Percentiles rank a stretch among this genome's conserved stretches.
Conservation (phyloP, 1,140 invertebrate genomes). For the Danaus melanippus region DNA sequence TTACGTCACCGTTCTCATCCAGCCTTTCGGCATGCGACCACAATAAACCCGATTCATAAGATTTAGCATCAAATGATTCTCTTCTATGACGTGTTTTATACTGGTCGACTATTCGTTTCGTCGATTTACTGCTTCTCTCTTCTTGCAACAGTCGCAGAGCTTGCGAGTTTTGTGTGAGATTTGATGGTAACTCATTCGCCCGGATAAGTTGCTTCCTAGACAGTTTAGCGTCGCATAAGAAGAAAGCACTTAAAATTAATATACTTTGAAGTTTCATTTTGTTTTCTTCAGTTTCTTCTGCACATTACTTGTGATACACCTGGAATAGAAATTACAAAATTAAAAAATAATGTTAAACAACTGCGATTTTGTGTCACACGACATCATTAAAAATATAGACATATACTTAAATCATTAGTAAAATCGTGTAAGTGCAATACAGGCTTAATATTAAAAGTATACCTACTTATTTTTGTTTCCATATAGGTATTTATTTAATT, state of each 20-base stretch:
- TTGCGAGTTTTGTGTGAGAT: constrained; percentile 36
- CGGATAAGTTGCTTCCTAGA: constrained; percentile 39
- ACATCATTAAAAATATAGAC: too few species aligned
- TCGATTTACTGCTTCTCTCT: constrained; percentile 46
- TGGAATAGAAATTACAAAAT: constrained; percentile 37
- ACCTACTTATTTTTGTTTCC: too few species aligned
- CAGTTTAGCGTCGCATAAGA: constrained; percentile 57
- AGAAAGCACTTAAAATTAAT: constrained; percentile 48
- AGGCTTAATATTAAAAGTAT: too few species aligned
- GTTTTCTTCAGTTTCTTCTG: constrained; percentile 28
- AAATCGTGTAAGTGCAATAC: too few species aligned
- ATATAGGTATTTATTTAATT: too few species aligned
- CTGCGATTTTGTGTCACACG: background rate
- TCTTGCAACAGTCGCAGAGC: constrained; percentile 33
- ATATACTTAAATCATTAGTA: too few species aligned
- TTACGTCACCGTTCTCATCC: constrained; percentile 72
- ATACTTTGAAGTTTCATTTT: constrained; percentile 51
- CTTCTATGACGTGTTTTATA: constrained; percentile 47
- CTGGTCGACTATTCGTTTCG: constrained; percentile 43
- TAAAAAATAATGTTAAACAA: constrained; percentile 14
- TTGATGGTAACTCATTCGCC: constrained; percentile 41
- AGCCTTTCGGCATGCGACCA: constrained; percentile 61
- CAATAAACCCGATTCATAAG: constrained; percentile 56
- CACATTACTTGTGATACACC: constrained; percentile 51
- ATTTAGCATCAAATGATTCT: constrained; percentile 55